Evolutionary conservation across 37 sponge, comb jelly and placozoan species (phyloP).

Genomic region (Agelas oroides): DNA sequence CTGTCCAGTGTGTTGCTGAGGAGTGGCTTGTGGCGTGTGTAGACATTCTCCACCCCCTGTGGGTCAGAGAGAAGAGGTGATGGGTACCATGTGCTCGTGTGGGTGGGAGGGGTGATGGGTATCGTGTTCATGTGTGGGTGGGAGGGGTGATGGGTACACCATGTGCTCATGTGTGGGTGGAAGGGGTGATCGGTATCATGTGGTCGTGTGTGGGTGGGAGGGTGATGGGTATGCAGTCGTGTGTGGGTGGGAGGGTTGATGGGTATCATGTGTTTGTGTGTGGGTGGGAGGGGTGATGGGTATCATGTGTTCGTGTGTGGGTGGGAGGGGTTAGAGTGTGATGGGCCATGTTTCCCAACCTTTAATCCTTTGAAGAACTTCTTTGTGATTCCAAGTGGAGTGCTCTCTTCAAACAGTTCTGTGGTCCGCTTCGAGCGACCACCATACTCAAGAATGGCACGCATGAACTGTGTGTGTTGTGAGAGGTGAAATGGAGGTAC

Average conservation of each 20-base stretch:
- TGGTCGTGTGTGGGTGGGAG: too few species aligned
- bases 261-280: too few species aligned
- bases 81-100: neutral
- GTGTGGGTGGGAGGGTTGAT: neutral
- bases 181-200: too few species aligned
- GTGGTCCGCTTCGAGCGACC: slow-evolving; percentile 62
- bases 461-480: slow-evolving; percentile 66
- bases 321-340: too few species aligned
- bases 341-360: too few species aligned
- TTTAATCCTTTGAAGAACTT: slow-evolving; percentile 86
- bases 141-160: neutral
- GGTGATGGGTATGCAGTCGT: too few species aligned
- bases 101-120: neutral
- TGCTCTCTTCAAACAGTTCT: slow-evolving; percentile 80
- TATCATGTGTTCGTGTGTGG: too few species aligned
- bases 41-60: slow-evolving; percentile 96
- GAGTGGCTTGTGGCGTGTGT: slow-evolving; percentile 93
- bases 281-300: too few species aligned
- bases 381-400: slow-evolving; percentile 75
- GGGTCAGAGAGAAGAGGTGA: neutral
- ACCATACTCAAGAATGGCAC: slow-evolving; percentile 75
- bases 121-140: neutral
- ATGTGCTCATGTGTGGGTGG: too few species aligned
- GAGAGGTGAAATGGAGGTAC: too few species aligned
- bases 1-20: slow-evolving; percentile 59